Conservation (phyloP, 2,113 vertebrate species). For the Ivindomyrus marchei region DNA sequence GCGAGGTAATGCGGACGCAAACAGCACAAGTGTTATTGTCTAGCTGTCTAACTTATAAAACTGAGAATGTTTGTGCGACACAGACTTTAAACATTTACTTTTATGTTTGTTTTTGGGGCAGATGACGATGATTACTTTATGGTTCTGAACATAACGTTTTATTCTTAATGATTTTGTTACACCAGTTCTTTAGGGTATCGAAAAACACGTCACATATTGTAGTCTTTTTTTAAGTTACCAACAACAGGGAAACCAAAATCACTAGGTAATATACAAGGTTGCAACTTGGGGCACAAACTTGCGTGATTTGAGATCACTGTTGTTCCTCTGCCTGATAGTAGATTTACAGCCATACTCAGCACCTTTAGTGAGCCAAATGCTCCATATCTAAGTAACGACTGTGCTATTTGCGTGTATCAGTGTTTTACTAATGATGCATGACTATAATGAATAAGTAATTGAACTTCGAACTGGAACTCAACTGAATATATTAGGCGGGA, state of each 20-base stretch:
- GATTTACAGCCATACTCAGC: not conserved
- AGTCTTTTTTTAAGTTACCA: not conserved
- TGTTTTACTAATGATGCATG: not conserved
- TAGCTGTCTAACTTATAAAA: not conserved
- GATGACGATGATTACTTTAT: not conserved
- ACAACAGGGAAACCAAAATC: conserved; percentile 7
- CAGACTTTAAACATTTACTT: not conserved
- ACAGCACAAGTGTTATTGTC: not conserved
- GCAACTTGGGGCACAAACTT: not conserved
- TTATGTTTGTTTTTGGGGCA: not conserved
- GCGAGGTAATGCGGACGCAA: not conserved
- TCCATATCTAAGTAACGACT: not conserved
- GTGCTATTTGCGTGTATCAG: not conserved
- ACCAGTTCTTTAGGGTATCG: conserved; percentile 3
- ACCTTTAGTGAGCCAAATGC: not conserved
- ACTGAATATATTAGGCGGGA: not conserved
- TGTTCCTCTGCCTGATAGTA: not conserved
- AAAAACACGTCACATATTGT: conserved; percentile 16
- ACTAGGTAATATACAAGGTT: conserved; percentile 15
- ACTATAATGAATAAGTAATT: not conserved
- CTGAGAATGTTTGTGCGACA: not conserved
- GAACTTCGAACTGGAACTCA: not conserved
- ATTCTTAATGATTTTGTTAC: not conserved
- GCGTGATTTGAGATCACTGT: not conserved
- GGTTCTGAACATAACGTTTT: not conserved